Evolutionary conservation across 2,888 invertebrate genomes (phyloP).

Genomic region (Sphinx pinastri): DNA sequence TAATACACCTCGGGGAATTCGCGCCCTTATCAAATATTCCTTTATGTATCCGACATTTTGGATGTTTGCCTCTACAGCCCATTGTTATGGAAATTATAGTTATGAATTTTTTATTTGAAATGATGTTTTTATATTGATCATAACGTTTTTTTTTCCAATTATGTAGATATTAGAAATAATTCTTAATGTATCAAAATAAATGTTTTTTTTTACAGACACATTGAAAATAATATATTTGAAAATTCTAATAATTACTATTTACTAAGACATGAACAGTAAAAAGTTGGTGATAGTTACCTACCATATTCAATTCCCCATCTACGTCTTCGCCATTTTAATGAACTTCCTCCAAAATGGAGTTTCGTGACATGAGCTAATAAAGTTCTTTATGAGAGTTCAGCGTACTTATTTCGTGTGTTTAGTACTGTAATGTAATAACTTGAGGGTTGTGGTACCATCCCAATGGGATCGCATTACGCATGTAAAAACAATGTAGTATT

Average conservation of each 20-base stretch:
- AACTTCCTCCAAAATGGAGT: constrained; percentile 8
- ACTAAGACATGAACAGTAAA: neutral
- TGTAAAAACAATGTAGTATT: neutral
- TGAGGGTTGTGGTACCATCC: neutral
- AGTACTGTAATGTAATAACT: neutral
- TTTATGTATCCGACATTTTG: constrained; percentile 23
- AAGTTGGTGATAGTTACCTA: neutral
- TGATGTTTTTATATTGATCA: no score
- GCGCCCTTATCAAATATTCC: constrained; percentile 22
- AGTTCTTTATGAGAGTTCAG: constrained; percentile 7
- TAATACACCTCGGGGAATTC: constrained; percentile 23
- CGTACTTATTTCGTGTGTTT: neutral
- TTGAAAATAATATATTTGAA: no score
- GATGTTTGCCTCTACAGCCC: constrained; percentile 8
- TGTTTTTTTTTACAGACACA: no score
- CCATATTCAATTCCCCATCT: constrained; percentile 7
- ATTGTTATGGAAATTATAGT: constrained; percentile 15
- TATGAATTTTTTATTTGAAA: constrained; percentile 18
- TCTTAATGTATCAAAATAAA: no score
- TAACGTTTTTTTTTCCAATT: no score
- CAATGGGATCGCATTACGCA: neutral
- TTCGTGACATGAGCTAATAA: constrained; percentile 5
- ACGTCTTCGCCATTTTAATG: constrained; percentile 9
- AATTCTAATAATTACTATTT: no score
- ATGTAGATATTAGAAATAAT: no score